Base-by-base conservation (phyloP, 2,113 vertebrate genomes). In the Gobiocypris rarus region DNA sequence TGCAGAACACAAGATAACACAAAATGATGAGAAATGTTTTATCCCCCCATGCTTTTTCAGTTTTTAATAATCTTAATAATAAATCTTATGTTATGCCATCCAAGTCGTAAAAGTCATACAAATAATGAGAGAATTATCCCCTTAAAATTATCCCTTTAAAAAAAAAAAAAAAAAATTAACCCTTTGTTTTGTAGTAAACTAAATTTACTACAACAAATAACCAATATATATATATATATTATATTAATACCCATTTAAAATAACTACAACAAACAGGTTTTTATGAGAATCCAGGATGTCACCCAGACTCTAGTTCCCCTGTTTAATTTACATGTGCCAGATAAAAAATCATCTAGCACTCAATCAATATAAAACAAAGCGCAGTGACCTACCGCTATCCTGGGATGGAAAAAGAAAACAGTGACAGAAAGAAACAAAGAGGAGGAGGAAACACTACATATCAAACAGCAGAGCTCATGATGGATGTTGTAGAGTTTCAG, bases 331-430 rank as follows among this genome's bases (percentile, higher is more conserved):
- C 69, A 84, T 58, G 24, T 48, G 56, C 61, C 67, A 67, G 58
- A 67, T 75, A 31, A 10, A 84, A 83, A 38, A 38, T 75, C 78
- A 86, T 86, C 80, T 59, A 84, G 77, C 82, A 43, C 74, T 82
- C 77, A 78, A 82, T 87, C 86, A 79, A 87, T 83, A 85, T 77
- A 73, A 73, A 80, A 77, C 61, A 82, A 56, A 67, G 6, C 9
- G 22, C 38, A 61, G 76, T 19, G 56, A 78, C 56, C 34, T 63
- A 75, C 73, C 48, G 14, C 38, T 41, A 45, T 45, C n/a, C 41
- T 41, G 22, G 7, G 54, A 24, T 58, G 76, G 77, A 24, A 5
- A 28, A 38, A n/a, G n/a, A n/a, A 67, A 31, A 43, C 31, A 67
- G n/a, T 10, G 5, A 52, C 9, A 59, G 50, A 77, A 24, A 52